These are phyloP conservation scores for Tribolium castaneum DNA, from an alignment of 1,140 invertebrate species.

Conservation along the genomic window DNA sequence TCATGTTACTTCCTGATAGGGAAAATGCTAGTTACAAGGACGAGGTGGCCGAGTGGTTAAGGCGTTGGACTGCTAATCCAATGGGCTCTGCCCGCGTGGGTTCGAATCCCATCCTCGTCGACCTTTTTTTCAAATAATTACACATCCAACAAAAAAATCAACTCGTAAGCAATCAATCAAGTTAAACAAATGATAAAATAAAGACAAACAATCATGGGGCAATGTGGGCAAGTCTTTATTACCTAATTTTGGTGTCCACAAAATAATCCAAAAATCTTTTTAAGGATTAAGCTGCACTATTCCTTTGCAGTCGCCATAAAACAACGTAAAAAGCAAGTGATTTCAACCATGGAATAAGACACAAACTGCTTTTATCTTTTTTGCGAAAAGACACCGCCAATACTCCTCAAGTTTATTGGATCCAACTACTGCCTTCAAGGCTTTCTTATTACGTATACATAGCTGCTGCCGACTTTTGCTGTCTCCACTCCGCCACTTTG, in stretches of 20 bases:
- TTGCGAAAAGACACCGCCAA: not conserved
- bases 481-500: not conserved
- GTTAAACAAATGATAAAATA: not conserved
- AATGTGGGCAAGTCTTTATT: too few species aligned
- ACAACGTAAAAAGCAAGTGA: not conserved
- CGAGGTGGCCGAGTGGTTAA: constrained; percentile 92
- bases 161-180: not conserved
- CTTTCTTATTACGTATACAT: not conserved
- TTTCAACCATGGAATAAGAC: not conserved
- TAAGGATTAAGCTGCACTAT: not conserved
- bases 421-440: not conserved
- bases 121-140: constrained; percentile 48
- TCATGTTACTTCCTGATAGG: not conserved
- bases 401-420: not conserved
- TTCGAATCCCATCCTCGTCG: constrained; percentile 91
- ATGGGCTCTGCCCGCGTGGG: constrained; percentile 84
- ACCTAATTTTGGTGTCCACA: too few species aligned
- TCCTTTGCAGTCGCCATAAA: not conserved
- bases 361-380: not conserved
- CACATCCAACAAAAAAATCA: not conserved
- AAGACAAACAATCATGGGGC: too few species aligned
- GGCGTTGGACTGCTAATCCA: constrained; percentile 86
- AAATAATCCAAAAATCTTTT: too few species aligned
- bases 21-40: constrained; percentile 60
- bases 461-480: not conserved